Evolutionary conservation across 2,888 invertebrate species (phyloP), one percentile per base, ranked within the genome.

Genomic region (Oxycera nigricornis): DNA sequence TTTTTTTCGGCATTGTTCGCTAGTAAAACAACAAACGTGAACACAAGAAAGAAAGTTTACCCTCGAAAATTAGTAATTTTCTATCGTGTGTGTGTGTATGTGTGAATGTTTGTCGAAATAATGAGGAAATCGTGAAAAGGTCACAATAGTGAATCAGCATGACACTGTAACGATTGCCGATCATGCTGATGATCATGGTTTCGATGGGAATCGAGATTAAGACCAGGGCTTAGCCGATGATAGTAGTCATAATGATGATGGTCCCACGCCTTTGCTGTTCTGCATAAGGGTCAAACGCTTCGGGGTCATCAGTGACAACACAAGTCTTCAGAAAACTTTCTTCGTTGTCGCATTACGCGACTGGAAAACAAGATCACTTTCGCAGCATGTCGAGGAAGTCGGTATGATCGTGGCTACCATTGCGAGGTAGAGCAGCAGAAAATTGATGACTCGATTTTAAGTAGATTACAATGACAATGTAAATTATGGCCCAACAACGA

Each of bases 171-270:
- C 26, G 11, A 28, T 28, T 6, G 26, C 57, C n/a, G 57, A 59
- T 59, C 57, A 59, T 59, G 57, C 26, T 59, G 57, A 59, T 59
- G n/a, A 59, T 28, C 28, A 59, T 22, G 26, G 7, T 50, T 35
- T 35, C 6, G 35, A 35, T 35, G 6, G 11, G 11, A 35, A 35
- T 7, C 35, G 35, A 35, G 35, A 35, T 7, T 6, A n/a, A n/a
- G n/a, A n/a, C n/a, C n/a, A n/a, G n/a, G n/a, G n/a, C n/a, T n/a
- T n/a, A n/a, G n/a, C n/a, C n/a, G n/a, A n/a, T n/a, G n/a, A n/a
- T n/a, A n/a, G n/a, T n/a, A n/a, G n/a, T n/a, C n/a, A n/a, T n/a
- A 11, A 35, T 11, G 11, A 35, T 35, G 2, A 22, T 28, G 57
- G 11, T 59, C 57, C 26, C 57, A 59, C 57, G 57, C 57, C 57